Conservation (phyloP, 2,888 invertebrate genomes). For the Pyralis farinalis region DNA sequence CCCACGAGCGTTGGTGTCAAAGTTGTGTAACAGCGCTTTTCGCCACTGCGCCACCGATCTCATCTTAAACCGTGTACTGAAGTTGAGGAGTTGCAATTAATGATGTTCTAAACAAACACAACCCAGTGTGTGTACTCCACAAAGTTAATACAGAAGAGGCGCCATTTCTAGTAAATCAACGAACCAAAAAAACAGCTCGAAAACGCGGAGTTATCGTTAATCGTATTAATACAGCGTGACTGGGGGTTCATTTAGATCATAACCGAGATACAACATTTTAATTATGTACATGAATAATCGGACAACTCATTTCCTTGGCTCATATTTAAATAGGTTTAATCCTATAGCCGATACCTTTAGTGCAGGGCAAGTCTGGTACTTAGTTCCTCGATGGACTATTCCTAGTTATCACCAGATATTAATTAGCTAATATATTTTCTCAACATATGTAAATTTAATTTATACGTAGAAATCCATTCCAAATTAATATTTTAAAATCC, state of each 20-base stretch:
- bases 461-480: too few species aligned
- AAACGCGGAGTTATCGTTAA: constrained; percentile 49
- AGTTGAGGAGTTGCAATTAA: too few species aligned
- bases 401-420: too few species aligned
- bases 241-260: constrained; percentile 56
- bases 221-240: constrained; percentile 64
- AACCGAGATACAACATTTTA: constrained; percentile 34
- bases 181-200: constrained; percentile 52
- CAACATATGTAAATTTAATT: too few species aligned
- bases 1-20: too few species aligned
- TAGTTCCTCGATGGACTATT: too few species aligned
- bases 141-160: constrained; percentile 16
- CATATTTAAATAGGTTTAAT: constrained; percentile 3
- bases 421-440: too few species aligned
- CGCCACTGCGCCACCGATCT: too few species aligned
- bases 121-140: neutral
- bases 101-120: neutral
- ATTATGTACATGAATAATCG: constrained; percentile 24
- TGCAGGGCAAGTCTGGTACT: too few species aligned
- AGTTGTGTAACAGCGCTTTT: too few species aligned
- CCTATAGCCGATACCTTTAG: neutral
- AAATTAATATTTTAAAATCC: too few species aligned
- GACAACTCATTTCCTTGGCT: constrained; percentile 9
- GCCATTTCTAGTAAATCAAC: constrained; percentile 48
- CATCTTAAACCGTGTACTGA: too few species aligned